phyloP scores from a whole-genome alignment of 1,140 invertebrate genomes.

The Phymorhynchus buccinoides region DNA sequence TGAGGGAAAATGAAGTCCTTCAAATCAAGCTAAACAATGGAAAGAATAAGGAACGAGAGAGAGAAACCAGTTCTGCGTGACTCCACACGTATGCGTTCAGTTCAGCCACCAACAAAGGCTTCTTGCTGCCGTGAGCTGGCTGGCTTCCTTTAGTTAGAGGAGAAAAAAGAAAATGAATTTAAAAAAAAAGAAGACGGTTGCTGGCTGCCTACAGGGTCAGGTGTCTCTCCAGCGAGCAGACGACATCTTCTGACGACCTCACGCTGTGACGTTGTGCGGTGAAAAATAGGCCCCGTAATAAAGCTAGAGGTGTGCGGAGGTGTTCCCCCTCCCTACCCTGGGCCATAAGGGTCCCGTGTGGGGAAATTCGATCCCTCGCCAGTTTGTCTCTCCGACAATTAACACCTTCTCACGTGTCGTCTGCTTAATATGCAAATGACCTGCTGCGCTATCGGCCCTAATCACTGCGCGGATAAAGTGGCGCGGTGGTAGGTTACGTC shows the following conservation, averaged over 20 bases:
- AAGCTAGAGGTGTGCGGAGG: neutral
- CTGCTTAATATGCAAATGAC: conserved; percentile 3
- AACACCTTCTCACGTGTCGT: neutral
- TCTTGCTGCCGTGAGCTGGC: neutral
- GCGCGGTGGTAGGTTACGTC: neutral
- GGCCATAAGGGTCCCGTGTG: neutral
- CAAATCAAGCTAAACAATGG: no score
- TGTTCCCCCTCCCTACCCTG: neutral
- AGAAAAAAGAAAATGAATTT: no score
- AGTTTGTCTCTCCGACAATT: neutral
- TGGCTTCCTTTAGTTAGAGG: no score
- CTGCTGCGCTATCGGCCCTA: neutral
- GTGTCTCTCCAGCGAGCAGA: neutral
- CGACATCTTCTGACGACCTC: neutral
- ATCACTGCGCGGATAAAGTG: neutral
- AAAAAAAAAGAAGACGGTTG: neutral
- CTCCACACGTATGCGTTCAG: neutral
- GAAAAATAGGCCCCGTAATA: neutral
- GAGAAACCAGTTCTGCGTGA: neutral
- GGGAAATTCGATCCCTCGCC: neutral
- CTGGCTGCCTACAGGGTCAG: neutral
- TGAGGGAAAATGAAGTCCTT: neutral
- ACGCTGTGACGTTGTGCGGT: conserved; percentile 6
- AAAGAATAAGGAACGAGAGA: neutral
- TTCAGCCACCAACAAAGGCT: neutral